A percentile compares a stretch with the other conserved stretches of the same genome.
Conservation (phyloP, 2,113 vertebrate genomes). For the Platysteira castanea region DNA sequence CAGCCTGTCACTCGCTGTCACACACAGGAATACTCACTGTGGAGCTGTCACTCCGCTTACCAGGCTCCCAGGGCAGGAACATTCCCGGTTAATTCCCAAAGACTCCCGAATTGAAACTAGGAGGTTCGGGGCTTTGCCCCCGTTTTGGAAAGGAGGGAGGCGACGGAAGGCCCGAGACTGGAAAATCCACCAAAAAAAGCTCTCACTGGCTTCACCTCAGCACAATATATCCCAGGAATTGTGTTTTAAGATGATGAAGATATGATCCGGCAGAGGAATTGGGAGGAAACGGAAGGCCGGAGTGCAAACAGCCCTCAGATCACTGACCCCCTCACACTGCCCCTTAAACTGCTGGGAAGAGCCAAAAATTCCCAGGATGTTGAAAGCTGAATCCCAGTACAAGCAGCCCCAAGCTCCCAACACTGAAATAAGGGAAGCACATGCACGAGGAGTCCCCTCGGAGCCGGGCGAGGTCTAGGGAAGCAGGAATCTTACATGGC, state of each 20-base stretch:
- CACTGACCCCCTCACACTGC: not conserved
- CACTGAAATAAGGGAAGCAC: not conserved
- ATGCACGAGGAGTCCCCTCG: not conserved
- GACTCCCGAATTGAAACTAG: not conserved
- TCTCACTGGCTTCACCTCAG: not conserved
- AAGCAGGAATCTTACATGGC: conserved; percentile 59
- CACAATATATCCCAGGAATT: not conserved
- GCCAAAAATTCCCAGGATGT: not conserved
- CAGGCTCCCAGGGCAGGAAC: not conserved
- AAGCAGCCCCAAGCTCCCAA: not conserved
- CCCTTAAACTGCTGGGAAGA: not conserved
- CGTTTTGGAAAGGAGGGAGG: not conserved
- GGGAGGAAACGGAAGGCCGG: not conserved
- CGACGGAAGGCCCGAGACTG: not conserved
- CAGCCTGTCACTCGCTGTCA: not conserved
- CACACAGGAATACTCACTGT: not conserved
- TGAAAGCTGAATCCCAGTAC: not conserved
- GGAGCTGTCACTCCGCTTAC: not conserved
- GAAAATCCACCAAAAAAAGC: not conserved
- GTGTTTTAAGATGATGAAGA: not conserved
- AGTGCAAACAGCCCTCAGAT: not conserved
- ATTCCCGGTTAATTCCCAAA: not conserved
- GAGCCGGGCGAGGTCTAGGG: not conserved
- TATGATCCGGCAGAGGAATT: accelerated
- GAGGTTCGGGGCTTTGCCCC: not conserved